Evolutionary conservation across 2,113 vertebrate species (phyloP).

Genomic region (Pelodiscus sinensis): DNA sequence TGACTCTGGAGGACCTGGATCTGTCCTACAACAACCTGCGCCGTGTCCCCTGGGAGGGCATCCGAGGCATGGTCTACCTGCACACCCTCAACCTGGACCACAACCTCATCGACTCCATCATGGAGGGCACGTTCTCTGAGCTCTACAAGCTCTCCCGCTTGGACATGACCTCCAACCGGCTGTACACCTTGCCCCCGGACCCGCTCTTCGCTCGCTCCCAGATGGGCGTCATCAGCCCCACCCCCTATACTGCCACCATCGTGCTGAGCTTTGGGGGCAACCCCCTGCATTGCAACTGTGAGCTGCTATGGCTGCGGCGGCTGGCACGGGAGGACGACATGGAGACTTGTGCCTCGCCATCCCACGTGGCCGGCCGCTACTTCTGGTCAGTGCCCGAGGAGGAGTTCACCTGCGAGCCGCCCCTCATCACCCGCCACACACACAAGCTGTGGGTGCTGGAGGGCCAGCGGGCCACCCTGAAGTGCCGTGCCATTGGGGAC

Average conservation of each 20-base stretch:
- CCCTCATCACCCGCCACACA: constrained; percentile 89
- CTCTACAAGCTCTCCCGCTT: constrained; percentile 90
- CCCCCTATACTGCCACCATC: constrained; percentile 83
- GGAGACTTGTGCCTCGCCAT: constrained; percentile 93
- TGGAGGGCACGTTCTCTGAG: constrained; percentile 88
- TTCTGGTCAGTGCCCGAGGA: constrained; percentile 96
- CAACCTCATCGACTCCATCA: constrained; percentile 92
- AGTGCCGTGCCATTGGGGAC: constrained; percentile 90
- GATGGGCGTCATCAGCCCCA: constrained; percentile 78
- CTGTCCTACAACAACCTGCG: constrained; percentile 92
- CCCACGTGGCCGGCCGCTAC: constrained; percentile 90
- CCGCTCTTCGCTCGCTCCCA: constrained; percentile 85
- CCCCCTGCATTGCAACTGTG: constrained; percentile 94
- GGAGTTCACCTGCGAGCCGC: constrained; percentile 90
- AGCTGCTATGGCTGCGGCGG: constrained; percentile 91
- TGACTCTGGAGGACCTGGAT: constrained; percentile 94
- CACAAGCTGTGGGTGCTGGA: constrained; percentile 90
- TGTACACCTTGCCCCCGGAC: constrained; percentile 93
- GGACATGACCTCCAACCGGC: constrained; percentile 93
- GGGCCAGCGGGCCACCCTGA: constrained; percentile 88
- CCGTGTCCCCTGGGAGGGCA: constrained; percentile 93
- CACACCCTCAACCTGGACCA: constrained; percentile 93
- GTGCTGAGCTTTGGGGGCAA: constrained; percentile 93
- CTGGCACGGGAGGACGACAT: constrained; percentile 87
- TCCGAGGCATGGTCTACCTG: constrained; percentile 91